Percentiles rank a stretch among this genome's conserved stretches.
Evolutionary conservation across 2,113 vertebrate genomes (phyloP).

Genomic region (Ictidomys tridecemlineatus): DNA sequence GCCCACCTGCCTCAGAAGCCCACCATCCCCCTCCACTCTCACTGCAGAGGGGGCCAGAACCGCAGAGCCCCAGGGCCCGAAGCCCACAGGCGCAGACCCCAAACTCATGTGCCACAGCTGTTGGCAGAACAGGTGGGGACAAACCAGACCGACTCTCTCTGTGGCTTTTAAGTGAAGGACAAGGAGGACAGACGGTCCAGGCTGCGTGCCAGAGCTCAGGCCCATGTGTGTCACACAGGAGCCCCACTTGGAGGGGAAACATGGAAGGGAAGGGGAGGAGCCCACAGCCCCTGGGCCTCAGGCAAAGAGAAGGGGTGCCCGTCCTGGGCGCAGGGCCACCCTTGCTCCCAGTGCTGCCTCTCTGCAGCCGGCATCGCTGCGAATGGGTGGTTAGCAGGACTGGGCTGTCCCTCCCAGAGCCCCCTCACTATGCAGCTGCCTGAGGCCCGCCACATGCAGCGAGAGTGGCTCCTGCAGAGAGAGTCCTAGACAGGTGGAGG

Average conservation of each 20-base stretch:
- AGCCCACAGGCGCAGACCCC: background rate
- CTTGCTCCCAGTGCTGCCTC: rapidly evolving
- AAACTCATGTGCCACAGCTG: rapidly evolving
- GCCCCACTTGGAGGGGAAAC: rapidly evolving
- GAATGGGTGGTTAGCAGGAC: background rate
- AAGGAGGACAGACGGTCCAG: rapidly evolving
- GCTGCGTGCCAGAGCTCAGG: rapidly evolving
- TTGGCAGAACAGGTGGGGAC: rapidly evolving
- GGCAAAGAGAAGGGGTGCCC: background rate
- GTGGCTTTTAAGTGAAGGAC: background rate
- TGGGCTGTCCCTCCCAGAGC: rapidly evolving
- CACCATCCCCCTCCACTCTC: rapidly evolving
- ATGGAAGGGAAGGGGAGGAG: background rate
- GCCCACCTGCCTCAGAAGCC: background rate
- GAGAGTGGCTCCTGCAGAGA: rapidly evolving
- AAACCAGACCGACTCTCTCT: background rate
- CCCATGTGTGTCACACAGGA: rapidly evolving
- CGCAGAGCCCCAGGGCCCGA: no score
- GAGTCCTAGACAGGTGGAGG: rapidly evolving
- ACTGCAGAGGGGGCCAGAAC: rapidly evolving
- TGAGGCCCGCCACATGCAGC: rapidly evolving
- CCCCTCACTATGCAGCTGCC: rapidly evolving
- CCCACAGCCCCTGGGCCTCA: rapidly evolving
- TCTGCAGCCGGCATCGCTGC: rapidly evolving
- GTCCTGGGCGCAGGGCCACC: no score